Base-by-base conservation (phyloP, 2,797 vertebrate genomes). In the Lagocephalus sceleratus region DNA sequence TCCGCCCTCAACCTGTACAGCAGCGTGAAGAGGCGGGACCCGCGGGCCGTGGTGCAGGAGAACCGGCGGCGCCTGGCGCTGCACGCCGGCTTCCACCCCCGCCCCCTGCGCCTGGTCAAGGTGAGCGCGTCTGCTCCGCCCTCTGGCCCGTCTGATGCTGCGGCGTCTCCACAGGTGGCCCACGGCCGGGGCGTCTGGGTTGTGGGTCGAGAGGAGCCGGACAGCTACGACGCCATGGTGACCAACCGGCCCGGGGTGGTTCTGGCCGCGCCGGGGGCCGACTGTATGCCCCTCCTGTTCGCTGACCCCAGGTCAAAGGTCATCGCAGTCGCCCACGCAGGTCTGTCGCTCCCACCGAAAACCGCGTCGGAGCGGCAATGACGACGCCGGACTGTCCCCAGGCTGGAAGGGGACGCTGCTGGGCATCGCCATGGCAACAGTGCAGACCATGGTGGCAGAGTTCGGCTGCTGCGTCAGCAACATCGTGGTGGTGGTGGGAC, bases 221-320 rank as follows among this genome's bases (percentile, higher is more conserved):
- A 88, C 5, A 84, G 72, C 62, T 98, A 96, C 7, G 96, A 99
- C 63, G 94, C 91, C 20, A 89, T 97, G 54, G 90, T 94, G 23
- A 95, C 94, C 0, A 77, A 96, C 60, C 90, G 77, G 76, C 83
- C 42, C 1, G 93, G 89, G 2, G 67, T 94, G 39, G 94, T 94
- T 0, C 63, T 98, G 47, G 92, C 93, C 0, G 95, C 96, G 45
- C 94, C 94, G 0, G 94, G 95, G 2, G 95, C 97, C 12, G 97
- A 99, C 76, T 99, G 97, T 77, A 94, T 98, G 73, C 92, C 96
- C 0, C 68, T 98, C 61, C 83, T 99, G 51, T 97, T 98, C 63
- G 91, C 92, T 39, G 96, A 98, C 76, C 93, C 94, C 1, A 86
- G 93, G 78, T 78, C 66, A 63, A 94, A 90, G 84, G 94, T 87